Base-by-base conservation (phyloP, 2,888 invertebrate genomes). In the Morpho deidamia region DNA sequence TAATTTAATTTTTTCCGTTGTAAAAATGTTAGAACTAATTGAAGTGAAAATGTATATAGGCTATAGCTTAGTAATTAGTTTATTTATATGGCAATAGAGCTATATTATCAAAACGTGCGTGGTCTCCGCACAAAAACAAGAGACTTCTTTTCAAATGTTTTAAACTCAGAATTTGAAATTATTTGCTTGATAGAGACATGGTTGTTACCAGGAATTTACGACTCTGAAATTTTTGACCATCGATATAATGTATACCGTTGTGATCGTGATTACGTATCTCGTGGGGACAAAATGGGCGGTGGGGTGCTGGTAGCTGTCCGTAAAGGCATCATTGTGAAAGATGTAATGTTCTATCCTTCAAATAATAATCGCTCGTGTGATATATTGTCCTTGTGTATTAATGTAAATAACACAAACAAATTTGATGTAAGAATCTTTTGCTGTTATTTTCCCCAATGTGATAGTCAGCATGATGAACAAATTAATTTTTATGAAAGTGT, bases 81-180 rank as follows among this genome's bases (percentile, higher is more conserved):
- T 14, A 2, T 35, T 35, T 9, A 35, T 3, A 35, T 48, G 33
- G 11, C 11, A 35, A 12, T 33, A 32, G 12, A 8, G 41, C 7
- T 49, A 1, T 49, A 11, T 35, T 49, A 49, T 11, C 49, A 49
- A 35, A 49, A 41, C 11, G 49, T 49, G 12, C 42, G 49, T 32
- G 49, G 49, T 7, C 34, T 49, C 11, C 34, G 49, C 8, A 41
- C 49, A 12, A 41, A 49, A 49, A 49, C 49, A 7, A 42, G 1
- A 11, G 2, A 3, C 2, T 49, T 49, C 12, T 12, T 42, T 8
- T 23, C 11, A 11, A 41, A 49, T 11, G 7, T 49, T 7, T 33
- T 49, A 10, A 41, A 33, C 5, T 3, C 9, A 9, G 11, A 48
- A 7, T 48, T 33, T 2, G 40, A 48, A n/a, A 33, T 48, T 8